Base-by-base conservation (phyloP, 2,113 vertebrate species). In the Rhinoptilus africanus region DNA sequence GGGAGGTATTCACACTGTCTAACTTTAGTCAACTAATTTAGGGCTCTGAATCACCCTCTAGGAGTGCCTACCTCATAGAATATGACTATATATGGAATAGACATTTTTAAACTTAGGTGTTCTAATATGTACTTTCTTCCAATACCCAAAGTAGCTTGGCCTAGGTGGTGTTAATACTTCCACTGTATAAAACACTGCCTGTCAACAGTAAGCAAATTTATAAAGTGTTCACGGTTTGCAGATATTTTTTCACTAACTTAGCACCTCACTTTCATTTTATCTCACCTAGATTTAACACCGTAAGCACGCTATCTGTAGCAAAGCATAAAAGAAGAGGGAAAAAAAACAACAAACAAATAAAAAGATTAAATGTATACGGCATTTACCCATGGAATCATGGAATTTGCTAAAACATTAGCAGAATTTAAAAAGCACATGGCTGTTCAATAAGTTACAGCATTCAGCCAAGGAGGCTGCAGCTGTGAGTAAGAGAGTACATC, bases 1-100 rank as follows among this genome's bases (percentile, higher is more conserved):
- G 93, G 96, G 96, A 97, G 96, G 89, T 77, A 92, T 96, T 97
- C 95, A 87, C 95, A 96, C 96, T 88, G 75, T 92, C 95, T 96
- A 97, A 96, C 91, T 96, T 97, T 95, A 97, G 96, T 91, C 68
- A 92, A 94, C 94, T 94, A 96, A 96, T 96, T 96, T 82, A 81
- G 95, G 84, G 39, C 73, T 92, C 93, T 97, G 96, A 97, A 89
- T 97, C 96, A 97, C 89, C 77, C 93, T 85, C 56, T 74, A 78
- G 51, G 68, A 96, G 73, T 92, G 69, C 69, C 93, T 93, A 54
- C 79, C 56, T 95, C 89, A 72, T 14, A 77, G 23, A 96, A 95
- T 87, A 94, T 87, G 80, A 81, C 94, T 96, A 87, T 92, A 94
- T 92, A 96, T 68, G 89, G 94, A 93, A 89, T 59, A 81, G 51